Base-by-base conservation (phyloP, 1,140 invertebrate species). In the Philopotamus ludificatus region DNA sequence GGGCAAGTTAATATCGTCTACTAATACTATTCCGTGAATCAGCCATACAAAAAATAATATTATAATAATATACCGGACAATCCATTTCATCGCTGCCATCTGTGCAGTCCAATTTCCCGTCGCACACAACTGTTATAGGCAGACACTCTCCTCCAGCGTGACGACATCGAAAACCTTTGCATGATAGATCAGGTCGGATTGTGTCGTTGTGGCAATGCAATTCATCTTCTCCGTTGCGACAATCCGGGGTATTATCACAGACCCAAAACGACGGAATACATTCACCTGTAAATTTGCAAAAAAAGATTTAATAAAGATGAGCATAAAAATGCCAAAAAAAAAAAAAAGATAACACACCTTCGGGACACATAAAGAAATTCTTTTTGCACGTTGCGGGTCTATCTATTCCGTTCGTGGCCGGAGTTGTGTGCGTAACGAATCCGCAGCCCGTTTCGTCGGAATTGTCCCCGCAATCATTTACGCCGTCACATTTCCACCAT, bases 191-290 rank as follows among this genome's bases (percentile, higher is more conserved):
- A 3, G 8, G 12, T 57, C 79, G 82, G 28, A 74, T 81, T 60
- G 86, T 82, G 71, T 85, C 84, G 47, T 82, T 80, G 8, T 79
- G 74, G 67, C 85, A 88, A 23, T 77, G 79, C 2, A 83, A 82
- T 74, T 92, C 90, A 74, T 92, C 90, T 72, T 87, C 86, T 3
- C 85, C 85, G 69, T 85, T 81, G 1, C 79, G 73, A 72, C 91
- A 93, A 72, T 93, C 91, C 7, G 75, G 74, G 59, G 85, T 83
- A 0, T 83, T 82, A 75, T 94, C 92, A 77, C 94, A 96, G 53
- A 88, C 84, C 92, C 92, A 95, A 4, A 87, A 76, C 15, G 84
- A 75, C 0, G 92, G 90, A 65, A 95, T 93, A 74, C 93, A 95
- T 1, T 85, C 81, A 15, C 87, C 87, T 71, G 8, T 15, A 53